Percentiles rank a stretch among this genome's conserved stretches.
phyloP scores from a whole-genome alignment of 2,888 invertebrate genomes.

The Netelia melanura region DNA sequence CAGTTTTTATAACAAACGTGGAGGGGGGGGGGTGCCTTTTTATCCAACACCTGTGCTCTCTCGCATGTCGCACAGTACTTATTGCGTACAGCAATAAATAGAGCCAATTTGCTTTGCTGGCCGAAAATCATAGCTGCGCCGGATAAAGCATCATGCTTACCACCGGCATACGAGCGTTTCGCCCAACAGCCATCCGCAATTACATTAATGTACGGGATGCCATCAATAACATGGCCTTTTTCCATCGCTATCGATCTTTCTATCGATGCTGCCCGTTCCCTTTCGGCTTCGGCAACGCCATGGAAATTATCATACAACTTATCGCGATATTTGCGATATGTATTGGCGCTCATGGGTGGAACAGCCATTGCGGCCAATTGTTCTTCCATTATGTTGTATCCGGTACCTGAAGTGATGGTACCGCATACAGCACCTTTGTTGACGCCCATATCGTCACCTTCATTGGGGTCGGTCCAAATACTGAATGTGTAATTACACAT shows the following conservation, averaged over 20 bases:
- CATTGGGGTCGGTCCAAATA: slow-evolving; percentile 7
- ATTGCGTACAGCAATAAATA: slow-evolving; percentile 72
- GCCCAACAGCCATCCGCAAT: slow-evolving; percentile 58
- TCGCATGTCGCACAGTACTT: slow-evolving; percentile 70
- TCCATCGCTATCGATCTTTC: background rate
- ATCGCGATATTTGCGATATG: background rate
- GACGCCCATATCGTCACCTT: background rate
- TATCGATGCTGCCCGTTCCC: background rate
- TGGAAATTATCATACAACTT: slow-evolving; percentile 7
- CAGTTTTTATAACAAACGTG: slow-evolving; percentile 75
- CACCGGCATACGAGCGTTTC: slow-evolving; percentile 49
- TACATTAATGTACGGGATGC: slow-evolving; percentile 45
- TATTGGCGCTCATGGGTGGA: too few relatives aligned
- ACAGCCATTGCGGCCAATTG: too few relatives aligned
- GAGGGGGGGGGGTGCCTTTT: too few relatives aligned
- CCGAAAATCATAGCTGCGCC: slow-evolving; percentile 45
- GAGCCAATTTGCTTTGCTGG: slow-evolving; percentile 59
- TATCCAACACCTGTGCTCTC: background rate
- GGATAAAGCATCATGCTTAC: slow-evolving; percentile 50
- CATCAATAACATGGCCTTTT: slow-evolving; percentile 4
- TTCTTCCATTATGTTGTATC: background rate
- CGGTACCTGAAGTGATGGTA: slow-evolving; percentile 51
- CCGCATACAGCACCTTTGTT: slow-evolving; percentile 49
- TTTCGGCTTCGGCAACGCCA: background rate
- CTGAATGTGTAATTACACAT: slow-evolving; percentile 11